A percentile compares a stretch with the other conserved stretches of the same genome.
Evolutionary conservation across 2,797 vertebrate species (phyloP).

Genomic region (Sebastes cheni): DNA sequence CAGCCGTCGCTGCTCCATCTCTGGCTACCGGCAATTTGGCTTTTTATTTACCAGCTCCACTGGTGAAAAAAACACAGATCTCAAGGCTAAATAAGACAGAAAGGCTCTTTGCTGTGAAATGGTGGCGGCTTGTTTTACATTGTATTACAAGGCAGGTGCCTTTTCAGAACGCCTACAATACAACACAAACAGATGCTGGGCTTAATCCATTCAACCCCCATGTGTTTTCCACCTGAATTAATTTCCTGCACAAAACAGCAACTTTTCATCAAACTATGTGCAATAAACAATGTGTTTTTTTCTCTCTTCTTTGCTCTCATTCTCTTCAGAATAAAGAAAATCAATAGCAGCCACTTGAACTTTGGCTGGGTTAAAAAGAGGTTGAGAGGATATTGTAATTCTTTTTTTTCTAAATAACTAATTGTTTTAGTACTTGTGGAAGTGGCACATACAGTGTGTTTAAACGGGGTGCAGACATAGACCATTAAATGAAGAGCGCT

Average conservation of each 20-base stretch:
- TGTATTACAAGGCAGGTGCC: conserved; percentile 19
- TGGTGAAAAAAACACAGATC: background rate
- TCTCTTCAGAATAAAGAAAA: conserved; percentile 38
- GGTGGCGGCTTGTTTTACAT: conserved; percentile 33
- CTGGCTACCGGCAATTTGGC: conserved; percentile 7
- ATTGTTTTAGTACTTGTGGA: conserved; percentile 27
- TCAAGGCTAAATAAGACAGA: conserved; percentile 22
- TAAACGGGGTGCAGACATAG: background rate
- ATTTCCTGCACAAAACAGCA: conserved; percentile 50
- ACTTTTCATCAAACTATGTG: conserved; percentile 30
- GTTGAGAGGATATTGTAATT: conserved; percentile 27
- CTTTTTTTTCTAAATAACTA: background rate
- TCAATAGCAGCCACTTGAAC: conserved; percentile 44
- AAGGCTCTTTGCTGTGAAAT: conserved; percentile 34
- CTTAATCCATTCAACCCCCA: conserved; percentile 34
- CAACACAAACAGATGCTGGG: conserved; percentile 7
- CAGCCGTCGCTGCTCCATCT: conserved; percentile 9
- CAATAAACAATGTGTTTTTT: background rate
- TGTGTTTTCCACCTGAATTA: conserved; percentile 44
- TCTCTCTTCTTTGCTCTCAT: background rate
- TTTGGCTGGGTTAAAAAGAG: conserved; percentile 28
- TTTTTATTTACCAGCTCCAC: conserved; percentile 22
- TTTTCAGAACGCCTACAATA: conserved; percentile 26
- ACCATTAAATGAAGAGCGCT: background rate
- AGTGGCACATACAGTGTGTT: background rate